Percentiles rank a stretch among this genome's conserved stretches.
These are phyloP conservation scores for Steinernema khuongi DNA, from an alignment of 1,140 invertebrate genomes.

Conservation along the genomic window DNA sequence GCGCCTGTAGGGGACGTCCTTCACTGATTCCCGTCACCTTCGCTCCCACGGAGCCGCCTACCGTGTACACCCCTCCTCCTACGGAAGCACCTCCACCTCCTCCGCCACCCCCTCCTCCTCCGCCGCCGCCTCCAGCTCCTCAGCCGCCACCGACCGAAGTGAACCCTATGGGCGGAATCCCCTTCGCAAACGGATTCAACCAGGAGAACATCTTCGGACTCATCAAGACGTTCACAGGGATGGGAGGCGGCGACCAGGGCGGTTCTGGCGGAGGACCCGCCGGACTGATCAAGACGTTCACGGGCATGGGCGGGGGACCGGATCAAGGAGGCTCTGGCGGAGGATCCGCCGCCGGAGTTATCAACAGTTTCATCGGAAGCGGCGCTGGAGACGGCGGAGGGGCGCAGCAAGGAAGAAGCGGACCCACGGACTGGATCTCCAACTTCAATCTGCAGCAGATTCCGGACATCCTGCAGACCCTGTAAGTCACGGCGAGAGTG, in stretches of 20 bases:
- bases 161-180: background rate
- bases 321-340: background rate
- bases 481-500: background rate
- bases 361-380: background rate
- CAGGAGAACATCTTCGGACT: slow-evolving; percentile 9
- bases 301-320: background rate
- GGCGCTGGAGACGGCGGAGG: background rate
- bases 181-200: background rate
- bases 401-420: background rate
- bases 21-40: background rate
- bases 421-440: background rate
- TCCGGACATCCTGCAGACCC: background rate
- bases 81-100: slow-evolving; percentile 25
- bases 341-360: background rate
- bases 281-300: background rate
- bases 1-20: background rate
- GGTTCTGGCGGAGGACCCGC: background rate
- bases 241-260: background rate
- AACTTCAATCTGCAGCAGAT: slow-evolving; percentile 9
- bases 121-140: slow-evolving; percentile 22
- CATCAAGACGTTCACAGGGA: slow-evolving; percentile 6
- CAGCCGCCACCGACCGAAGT: background rate
- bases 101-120: slow-evolving; percentile 28
- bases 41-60: slow-evolving; percentile 12
- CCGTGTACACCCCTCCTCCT: slow-evolving; percentile 23